Evolutionary conservation across 2,797 vertebrate genomes (phyloP), one percentile per base, ranked within the genome.

Genomic region (Sebastes cheni): DNA sequence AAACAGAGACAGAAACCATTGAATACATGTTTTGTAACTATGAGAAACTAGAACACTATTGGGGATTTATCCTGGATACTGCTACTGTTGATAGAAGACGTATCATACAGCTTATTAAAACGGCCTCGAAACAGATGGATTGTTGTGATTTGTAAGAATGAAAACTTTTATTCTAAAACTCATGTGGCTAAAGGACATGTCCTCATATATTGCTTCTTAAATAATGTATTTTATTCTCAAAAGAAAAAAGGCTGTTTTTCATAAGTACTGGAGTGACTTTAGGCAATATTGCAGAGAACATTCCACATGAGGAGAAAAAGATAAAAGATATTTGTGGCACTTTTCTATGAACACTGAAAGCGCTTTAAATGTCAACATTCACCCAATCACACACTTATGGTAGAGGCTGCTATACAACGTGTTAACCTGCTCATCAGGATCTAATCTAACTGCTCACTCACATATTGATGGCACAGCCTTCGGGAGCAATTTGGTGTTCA

Each of bases 181-280:
- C n/a, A 3, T 52, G 12, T 59, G 20, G 2, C 46, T 75, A 22
- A 18, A 64, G n/a, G 23, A 34, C 14, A 36, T 67, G 16, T 23
- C 9, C 4, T 52, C 46, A 59, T 46, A 60, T 22, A 25, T 10
- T 12, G 2, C 11, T n/a, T 23, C 64, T 32, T 18, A 56, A 50
- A 42, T 52, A 64, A 68, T 30, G 1, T 12, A 25, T 72, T 78
- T 60, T 50, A 70, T 54, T 74, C 46, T 29, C 14, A 72, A 32
- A 73, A 61, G 29, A 66, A 72, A 58, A 71, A 42, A 55, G 34
- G 10, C 23, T 18, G 55, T 0, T 4, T 77, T 80, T 79, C 16
- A 72, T 56, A 50, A 32, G 22, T 23, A 18, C 18, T 58, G 3
- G 20, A 52, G 29, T 29, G 50, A 75, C 16, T 75, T 7, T 6